Evolutionary conservation across 2,888 invertebrate species (phyloP), one percentile per base, ranked within the genome.

Genomic region (Coronaproctus castanopsis): DNA sequence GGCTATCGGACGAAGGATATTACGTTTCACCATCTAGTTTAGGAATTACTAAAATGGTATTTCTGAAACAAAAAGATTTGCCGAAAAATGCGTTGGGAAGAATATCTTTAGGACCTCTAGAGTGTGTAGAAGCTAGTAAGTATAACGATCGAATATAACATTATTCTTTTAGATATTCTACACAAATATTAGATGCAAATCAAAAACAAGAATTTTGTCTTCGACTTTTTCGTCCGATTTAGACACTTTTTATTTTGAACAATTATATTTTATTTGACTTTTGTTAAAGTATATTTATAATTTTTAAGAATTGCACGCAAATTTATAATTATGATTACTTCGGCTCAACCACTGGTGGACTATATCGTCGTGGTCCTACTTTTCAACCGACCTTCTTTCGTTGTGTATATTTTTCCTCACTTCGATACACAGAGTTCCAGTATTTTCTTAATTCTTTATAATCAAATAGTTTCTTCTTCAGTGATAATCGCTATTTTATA

Each of bases 51-150:
- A 84, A 88, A 70, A 87, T 93, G 85, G 85, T 86, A 65, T 90
- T 93, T 69, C 74, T 90, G 55, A 90, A 91, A 68, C 89, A 89
- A 68, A 81, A 83, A 66, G 83, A 87, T 69, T 73, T 89, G 63
- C 82, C 85, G 57, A 81, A 83, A 64, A 86, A 89, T 69, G 87
- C 89, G 1, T 82, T 85, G 66, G 90, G 88, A 1, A 77, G 89
- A 65, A 87, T 95, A 55, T 91, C 91, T 1, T 73, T 93, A 57
- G 92, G 92, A 2, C 88, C 92, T 1, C 74, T 95, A 65, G 88
- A 90, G 72, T 95, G 93, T 73, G 90, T 91, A 58, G 92, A 92
- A 77, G 91, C 91, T 61, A 90, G 92, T 92, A 75, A 78, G 83
- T 52, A 52, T 36, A 24, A 58, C 21, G 55, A 56, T 57, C 52